These are phyloP conservation scores for Pseudomyrmex cubaensis DNA, from an alignment of 1,140 invertebrate species.

Conservation along the genomic window DNA sequence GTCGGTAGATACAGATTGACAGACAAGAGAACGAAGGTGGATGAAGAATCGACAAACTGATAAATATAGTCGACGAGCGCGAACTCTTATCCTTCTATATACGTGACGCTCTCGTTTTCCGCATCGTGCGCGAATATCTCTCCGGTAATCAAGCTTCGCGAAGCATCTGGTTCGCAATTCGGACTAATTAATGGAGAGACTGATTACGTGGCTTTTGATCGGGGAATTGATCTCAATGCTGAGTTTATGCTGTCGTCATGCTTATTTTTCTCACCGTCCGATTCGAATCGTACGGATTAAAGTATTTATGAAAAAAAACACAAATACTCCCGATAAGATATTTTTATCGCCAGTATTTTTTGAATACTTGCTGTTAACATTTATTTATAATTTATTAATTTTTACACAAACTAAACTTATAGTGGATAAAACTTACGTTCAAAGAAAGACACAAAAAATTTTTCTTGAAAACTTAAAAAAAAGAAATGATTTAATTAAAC, in stretches of 20 bases:
- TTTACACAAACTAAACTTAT: too few relatives aligned
- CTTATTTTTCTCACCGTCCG: constrained; percentile 65
- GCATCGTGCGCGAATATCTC: constrained; percentile 57
- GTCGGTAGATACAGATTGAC: constrained; percentile 29
- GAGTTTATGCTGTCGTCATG: constrained; percentile 68
- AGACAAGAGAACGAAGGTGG: constrained; percentile 12
- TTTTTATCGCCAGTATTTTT: not conserved
- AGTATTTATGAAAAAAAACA: constrained; percentile 32
- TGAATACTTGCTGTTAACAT: not conserved
- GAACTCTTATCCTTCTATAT: constrained; percentile 37
- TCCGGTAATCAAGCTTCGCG: constrained; percentile 75
- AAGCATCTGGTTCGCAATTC: constrained; percentile 41
- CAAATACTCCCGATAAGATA: not conserved
- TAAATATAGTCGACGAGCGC: constrained; percentile 65
- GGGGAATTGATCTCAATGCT: constrained; percentile 74
- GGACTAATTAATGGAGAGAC: constrained; percentile 81
- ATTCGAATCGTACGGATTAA: constrained; percentile 51
- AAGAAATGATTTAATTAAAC: not conserved
- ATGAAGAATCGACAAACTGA: constrained; percentile 34
- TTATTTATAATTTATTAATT: not conserved
- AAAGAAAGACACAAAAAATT: not conserved
- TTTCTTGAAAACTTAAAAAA: too few relatives aligned
- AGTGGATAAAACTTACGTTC: too few relatives aligned
- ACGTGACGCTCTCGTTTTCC: constrained; percentile 39
- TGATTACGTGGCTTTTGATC: constrained; percentile 79